These are phyloP conservation scores for Menidia menidia DNA, from an alignment of 2,797 vertebrate species.

Conservation along the genomic window DNA sequence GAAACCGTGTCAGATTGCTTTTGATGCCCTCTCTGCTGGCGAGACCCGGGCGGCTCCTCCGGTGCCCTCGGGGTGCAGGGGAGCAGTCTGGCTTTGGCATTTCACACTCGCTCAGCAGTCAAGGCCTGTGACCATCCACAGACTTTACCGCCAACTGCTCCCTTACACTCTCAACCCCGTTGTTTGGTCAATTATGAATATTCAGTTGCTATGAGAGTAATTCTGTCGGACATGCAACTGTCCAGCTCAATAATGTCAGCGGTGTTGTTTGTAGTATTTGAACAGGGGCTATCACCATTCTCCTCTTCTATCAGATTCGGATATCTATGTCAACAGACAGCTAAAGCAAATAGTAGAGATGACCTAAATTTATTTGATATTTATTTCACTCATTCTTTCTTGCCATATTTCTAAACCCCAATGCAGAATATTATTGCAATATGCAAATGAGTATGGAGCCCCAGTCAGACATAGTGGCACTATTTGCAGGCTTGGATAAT, in stretches of 20 bases:
- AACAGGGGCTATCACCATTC: slow-evolving; percentile 52
- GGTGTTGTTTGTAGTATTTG: slow-evolving; percentile 62
- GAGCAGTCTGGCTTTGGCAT: slow-evolving; percentile 82
- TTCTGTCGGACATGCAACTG: slow-evolving; percentile 90
- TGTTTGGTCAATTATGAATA: slow-evolving; percentile 94
- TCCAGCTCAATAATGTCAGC: slow-evolving; percentile 91
- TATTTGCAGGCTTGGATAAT: background rate
- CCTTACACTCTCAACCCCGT: slow-evolving; percentile 81
- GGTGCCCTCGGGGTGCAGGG: slow-evolving; percentile 68
- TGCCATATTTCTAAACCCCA: background rate
- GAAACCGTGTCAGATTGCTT: slow-evolving; percentile 74
- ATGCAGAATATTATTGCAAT: background rate
- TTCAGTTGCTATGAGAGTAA: slow-evolving; percentile 91
- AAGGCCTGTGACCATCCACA: slow-evolving; percentile 83
- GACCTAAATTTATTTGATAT: slow-evolving; percentile 47
- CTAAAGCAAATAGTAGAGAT: slow-evolving; percentile 33
- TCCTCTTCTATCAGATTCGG: slow-evolving; percentile 49
- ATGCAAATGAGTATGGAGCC: background rate
- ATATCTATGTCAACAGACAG: slow-evolving; percentile 37
- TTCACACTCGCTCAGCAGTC: slow-evolving; percentile 87
- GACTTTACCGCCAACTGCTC: slow-evolving; percentile 85
- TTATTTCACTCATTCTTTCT: background rate
- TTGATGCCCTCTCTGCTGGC: slow-evolving; percentile 64
- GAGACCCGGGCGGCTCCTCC: slow-evolving; percentile 63
- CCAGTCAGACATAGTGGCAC: background rate